Percentiles rank a stretch among this genome's conserved stretches.
phyloP scores from a whole-genome alignment of 2,113 vertebrate species.

The Nyctibius bracteatus region DNA sequence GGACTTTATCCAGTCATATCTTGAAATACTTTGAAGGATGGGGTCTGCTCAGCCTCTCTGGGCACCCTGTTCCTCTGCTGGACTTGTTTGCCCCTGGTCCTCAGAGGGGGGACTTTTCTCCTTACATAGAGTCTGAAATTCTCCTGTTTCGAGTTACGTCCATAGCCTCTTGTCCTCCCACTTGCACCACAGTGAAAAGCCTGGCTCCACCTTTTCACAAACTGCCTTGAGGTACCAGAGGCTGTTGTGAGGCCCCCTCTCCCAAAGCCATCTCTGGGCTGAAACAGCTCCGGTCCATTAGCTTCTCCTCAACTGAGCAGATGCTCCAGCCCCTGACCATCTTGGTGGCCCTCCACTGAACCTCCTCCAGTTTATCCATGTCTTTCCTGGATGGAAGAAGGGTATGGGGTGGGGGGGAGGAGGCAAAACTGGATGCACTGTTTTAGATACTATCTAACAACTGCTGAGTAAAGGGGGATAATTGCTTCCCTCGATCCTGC shows the following conservation, averaged over 20 bases:
- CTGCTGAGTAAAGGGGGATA: not conserved
- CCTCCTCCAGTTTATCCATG: not conserved
- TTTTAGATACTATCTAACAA: not conserved
- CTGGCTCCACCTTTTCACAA: not conserved
- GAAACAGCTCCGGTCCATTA: not conserved
- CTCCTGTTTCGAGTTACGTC: not conserved
- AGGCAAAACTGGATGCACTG: not conserved
- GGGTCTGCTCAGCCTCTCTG: not conserved
- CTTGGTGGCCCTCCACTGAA: not conserved
- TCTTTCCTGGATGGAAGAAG: not conserved
- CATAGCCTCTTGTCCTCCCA: not conserved
- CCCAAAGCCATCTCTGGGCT: not conserved
- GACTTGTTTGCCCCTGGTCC: not conserved
- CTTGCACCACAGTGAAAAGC: not conserved
- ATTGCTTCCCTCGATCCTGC: not conserved
- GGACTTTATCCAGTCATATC: not conserved
- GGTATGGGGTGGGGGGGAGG: fast-evolving
- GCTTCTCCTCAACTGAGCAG: not conserved
- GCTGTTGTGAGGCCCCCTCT: not conserved
- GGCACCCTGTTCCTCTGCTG: not conserved
- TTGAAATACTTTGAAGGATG: not conserved
- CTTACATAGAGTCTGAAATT: not conserved
- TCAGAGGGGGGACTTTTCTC: not conserved
- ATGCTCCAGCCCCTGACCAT: not conserved
- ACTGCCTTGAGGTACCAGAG: not conserved